These are phyloP conservation scores for Cetonia aurata DNA, from an alignment of 2,888 invertebrate species.

Conservation along the genomic window DNA sequence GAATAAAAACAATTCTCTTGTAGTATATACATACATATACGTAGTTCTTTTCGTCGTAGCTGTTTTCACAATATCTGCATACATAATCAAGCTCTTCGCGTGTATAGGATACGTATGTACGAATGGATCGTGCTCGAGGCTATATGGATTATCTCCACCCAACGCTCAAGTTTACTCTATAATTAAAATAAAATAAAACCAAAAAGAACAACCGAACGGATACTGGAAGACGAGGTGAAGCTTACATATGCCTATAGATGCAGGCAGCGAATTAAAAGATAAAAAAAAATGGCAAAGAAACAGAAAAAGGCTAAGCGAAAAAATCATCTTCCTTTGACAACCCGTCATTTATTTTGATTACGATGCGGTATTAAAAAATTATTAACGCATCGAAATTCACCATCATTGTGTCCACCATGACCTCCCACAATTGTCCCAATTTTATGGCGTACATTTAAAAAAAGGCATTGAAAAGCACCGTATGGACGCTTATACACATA, in stretches of 20 bases:
- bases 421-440: conserved; percentile 53
- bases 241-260: background rate
- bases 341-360: conserved; percentile 63
- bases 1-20: conserved; percentile 53
- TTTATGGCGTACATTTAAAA: conserved; percentile 44
- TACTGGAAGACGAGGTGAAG: conserved; percentile 1
- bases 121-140: conserved; percentile 53
- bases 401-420: conserved; percentile 49
- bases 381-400: conserved; percentile 53
- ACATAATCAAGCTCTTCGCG: conserved; percentile 56
- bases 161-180: conserved; percentile 55
- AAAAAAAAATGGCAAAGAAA: conserved; percentile 13
- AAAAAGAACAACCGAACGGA: conserved; percentile 35
- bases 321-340: conserved; percentile 56
- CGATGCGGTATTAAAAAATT: conserved; percentile 60
- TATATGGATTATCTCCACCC: conserved; percentile 60
- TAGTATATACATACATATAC: background rate
- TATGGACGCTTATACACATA: conserved; percentile 2
- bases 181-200: conserved; percentile 60
- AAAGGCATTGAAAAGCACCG: conserved; percentile 27
- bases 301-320: conserved; percentile 37
- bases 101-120: conserved; percentile 39
- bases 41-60: conserved; percentile 35
- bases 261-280: conserved; percentile 17
- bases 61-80: conserved; percentile 59